phyloP scores from a whole-genome alignment of 2,888 invertebrate genomes.

The Chironomus riparius region DNA sequence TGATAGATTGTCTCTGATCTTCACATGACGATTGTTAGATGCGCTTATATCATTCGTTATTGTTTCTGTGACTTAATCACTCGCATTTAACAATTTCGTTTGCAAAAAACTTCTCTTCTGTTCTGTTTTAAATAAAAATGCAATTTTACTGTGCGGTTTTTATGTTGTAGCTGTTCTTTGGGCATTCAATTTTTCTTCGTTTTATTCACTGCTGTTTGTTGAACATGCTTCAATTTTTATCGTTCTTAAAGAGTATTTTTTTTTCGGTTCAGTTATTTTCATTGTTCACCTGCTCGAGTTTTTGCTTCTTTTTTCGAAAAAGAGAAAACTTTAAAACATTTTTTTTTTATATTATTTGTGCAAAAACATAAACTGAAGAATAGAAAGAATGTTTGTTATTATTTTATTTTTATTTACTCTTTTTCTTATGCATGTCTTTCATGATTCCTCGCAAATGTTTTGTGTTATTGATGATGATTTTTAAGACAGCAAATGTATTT shows the following conservation, averaged over 20 bases:
- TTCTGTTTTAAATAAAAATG: neutral
- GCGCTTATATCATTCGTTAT: too few relatives aligned
- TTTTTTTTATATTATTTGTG: neutral
- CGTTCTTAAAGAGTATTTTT: neutral
- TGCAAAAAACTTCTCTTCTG: neutral
- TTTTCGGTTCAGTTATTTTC: constrained; percentile 15
- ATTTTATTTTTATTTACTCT: neutral
- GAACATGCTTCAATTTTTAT: neutral
- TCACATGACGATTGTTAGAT: too few relatives aligned
- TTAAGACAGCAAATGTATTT: too few relatives aligned
- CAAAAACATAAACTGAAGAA: neutral
- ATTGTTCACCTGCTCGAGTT: constrained; percentile 12
- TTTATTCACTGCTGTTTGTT: neutral
- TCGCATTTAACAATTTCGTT: neutral
- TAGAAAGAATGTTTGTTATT: neutral
- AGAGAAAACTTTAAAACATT: neutral
- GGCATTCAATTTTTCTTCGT: neutral
- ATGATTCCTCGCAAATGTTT: neutral
- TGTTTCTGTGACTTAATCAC: neutral
- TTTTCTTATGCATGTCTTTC: neutral
- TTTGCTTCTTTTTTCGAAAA: neutral
- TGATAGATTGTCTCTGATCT: too few relatives aligned
- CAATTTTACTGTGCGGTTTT: constrained; percentile 3
- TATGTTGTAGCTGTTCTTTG: constrained; percentile 5
- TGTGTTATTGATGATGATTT: neutral